A percentile compares a stretch with the other conserved stretches of the same genome.
These are phyloP conservation scores for Bactericera cockerelli DNA, from an alignment of 1,140 invertebrate species.

Conservation along the genomic window DNA sequence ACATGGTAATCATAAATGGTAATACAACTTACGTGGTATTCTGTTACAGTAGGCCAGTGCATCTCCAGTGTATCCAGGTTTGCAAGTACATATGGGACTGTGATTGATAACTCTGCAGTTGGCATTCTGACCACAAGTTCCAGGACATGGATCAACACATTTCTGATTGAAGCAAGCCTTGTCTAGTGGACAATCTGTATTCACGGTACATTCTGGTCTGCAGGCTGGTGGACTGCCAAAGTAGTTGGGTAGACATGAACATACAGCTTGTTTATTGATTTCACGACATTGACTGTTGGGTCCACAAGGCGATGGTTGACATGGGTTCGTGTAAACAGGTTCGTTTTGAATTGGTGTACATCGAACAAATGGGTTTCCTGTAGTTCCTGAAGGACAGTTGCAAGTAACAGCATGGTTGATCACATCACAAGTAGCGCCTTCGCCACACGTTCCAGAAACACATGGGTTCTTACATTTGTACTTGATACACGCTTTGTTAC, in stretches of 20 bases:
- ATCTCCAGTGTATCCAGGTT: conserved; percentile 34
- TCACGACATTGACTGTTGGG: conserved; percentile 31
- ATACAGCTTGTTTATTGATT: conserved; percentile 28
- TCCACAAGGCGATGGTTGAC: conserved; percentile 53
- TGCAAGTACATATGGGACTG: conserved; percentile 34
- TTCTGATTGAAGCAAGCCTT: conserved; percentile 35
- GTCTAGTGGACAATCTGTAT: conserved; percentile 43
- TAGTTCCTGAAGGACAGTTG: conserved; percentile 38
- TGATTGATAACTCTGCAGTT: conserved; percentile 35
- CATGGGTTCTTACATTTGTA: conserved; percentile 60
- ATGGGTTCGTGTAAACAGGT: conserved; percentile 34
- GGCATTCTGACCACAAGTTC: conserved; percentile 36
- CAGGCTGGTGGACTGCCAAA: conserved; percentile 57
- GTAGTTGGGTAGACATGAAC: conserved; percentile 36
- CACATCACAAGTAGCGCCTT: conserved; percentile 42
- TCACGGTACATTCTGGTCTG: conserved; percentile 48
- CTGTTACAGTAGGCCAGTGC: conserved; percentile 31
- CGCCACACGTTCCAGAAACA: conserved; percentile 44
- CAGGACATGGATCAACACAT: conserved; percentile 37
- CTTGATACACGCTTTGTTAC: conserved; percentile 48
- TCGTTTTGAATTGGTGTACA: conserved; percentile 28
- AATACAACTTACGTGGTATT: conserved; percentile 22
- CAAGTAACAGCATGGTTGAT: conserved; percentile 51
- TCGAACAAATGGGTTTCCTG: conserved; percentile 42
- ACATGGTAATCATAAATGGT: no score